These are phyloP conservation scores for Drosophila ficusphila DNA, from an alignment of 1,140 invertebrate species.

Conservation along the genomic window DNA sequence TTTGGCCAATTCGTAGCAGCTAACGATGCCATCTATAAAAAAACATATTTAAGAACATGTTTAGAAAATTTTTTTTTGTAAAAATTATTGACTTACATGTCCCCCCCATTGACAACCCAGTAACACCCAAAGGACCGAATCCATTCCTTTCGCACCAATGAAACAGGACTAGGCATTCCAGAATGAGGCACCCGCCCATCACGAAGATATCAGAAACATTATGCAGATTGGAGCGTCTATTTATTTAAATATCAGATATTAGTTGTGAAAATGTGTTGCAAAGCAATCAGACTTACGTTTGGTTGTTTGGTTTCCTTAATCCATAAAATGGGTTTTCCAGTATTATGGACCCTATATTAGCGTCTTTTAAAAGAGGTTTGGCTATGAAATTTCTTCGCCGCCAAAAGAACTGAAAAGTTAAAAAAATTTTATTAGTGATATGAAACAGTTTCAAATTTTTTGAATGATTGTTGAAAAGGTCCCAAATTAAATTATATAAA, in stretches of 20 bases:
- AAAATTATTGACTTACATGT: slow-evolving; percentile 90
- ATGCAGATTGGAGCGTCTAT: slow-evolving; percentile 94
- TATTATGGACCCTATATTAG: slow-evolving; percentile 96
- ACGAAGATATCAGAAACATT: slow-evolving; percentile 99
- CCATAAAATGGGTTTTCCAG: slow-evolving; percentile 99
- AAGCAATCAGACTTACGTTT: slow-evolving; percentile 88
- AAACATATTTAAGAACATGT: neutral
- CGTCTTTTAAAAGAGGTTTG: slow-evolving; percentile 94
- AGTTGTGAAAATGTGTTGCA: neutral
- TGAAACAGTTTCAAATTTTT: neutral
- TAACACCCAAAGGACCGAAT: slow-evolving; percentile 95
- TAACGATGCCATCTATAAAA: slow-evolving; percentile 96
- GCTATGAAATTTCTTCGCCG: slow-evolving; percentile 92
- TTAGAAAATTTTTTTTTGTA: neutral
- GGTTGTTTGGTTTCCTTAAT: slow-evolving; percentile 94
- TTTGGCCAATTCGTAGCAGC: slow-evolving; percentile 97
- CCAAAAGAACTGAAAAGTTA: slow-evolving; percentile 93
- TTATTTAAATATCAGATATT: neutral
- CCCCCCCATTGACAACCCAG: slow-evolving; percentile 99
- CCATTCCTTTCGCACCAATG: slow-evolving; percentile 96
- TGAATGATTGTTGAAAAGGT: slow-evolving; percentile 4
- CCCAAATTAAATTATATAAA: neutral
- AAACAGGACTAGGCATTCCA: slow-evolving; percentile 96
- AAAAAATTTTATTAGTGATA: neutral
- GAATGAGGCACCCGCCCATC: slow-evolving; percentile 98